Evolutionary conservation across 2,888 invertebrate species (phyloP).

Genomic region (Meteorus cinctellus): DNA sequence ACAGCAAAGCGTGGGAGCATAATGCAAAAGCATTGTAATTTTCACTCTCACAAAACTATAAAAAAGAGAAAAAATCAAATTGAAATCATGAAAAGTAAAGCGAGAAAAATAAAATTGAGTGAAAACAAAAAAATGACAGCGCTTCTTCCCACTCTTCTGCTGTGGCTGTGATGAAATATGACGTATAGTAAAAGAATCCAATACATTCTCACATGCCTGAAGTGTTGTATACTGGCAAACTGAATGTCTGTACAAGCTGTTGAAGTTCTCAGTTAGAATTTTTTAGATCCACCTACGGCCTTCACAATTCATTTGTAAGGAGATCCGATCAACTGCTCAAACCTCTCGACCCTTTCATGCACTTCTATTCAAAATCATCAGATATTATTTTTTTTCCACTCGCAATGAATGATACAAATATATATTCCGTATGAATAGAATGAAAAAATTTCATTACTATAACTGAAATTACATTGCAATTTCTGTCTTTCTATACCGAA

Average conservation of each 20-base stretch:
- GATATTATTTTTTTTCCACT: no score
- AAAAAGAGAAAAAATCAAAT: background rate
- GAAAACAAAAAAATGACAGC: background rate
- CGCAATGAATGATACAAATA: background rate
- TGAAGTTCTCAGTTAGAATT: conserved; percentile 41
- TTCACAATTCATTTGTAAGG: conserved; percentile 25
- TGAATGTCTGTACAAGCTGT: conserved; percentile 43
- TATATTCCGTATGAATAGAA: no score
- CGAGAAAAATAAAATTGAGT: background rate
- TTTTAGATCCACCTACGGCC: conserved; percentile 8
- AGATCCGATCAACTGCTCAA: background rate
- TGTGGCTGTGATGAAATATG: background rate
- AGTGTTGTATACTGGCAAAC: conserved; percentile 34
- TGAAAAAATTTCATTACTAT: no score
- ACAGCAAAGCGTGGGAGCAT: background rate
- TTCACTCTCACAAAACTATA: background rate
- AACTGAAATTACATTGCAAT: no score
- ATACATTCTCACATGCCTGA: conserved; percentile 17
- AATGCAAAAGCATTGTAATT: background rate
- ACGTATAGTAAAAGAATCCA: conserved; percentile 8
- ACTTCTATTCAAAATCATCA: conserved; percentile 14
- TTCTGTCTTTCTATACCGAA: no score
- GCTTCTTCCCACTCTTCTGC: background rate
- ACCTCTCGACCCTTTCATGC: background rate
- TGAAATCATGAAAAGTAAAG: background rate